These are phyloP conservation scores for Chaetodon trifascialis DNA, from an alignment of 2,113 vertebrate genomes.

Conservation along the genomic window DNA sequence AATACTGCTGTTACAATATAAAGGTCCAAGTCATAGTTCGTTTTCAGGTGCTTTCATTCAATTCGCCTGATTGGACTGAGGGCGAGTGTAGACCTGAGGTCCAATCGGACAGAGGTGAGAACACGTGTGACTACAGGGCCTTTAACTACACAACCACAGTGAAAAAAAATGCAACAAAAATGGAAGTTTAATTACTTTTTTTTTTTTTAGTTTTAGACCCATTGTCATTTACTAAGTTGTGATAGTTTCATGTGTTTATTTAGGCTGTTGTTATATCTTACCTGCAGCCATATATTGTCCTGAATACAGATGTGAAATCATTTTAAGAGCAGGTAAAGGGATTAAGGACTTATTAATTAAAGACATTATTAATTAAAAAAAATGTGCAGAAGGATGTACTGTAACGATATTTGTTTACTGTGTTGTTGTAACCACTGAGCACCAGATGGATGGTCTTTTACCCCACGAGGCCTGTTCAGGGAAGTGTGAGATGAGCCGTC, in stretches of 20 bases:
- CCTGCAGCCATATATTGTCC: not conserved
- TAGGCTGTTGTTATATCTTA: not conserved
- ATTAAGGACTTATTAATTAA: not conserved
- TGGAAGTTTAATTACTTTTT: not conserved
- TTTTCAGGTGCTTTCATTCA: constrained; percentile 9
- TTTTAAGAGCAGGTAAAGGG: not conserved
- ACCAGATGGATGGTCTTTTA: not conserved
- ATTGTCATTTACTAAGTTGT: not conserved
- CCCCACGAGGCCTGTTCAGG: not conserved
- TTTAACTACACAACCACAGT: not conserved
- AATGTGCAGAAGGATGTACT: constrained; percentile 10
- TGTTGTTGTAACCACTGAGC: constrained; percentile 12
- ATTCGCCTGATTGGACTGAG: constrained; percentile 1
- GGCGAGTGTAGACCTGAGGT: not conserved
- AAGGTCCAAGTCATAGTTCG: not conserved
- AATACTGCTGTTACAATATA: not conserved
- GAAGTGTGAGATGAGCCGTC: constrained; percentile 15
- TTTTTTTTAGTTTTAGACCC: not conserved
- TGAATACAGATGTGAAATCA: constrained; percentile 3
- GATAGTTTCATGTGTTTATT: constrained; percentile 2
- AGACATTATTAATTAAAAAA: not conserved
- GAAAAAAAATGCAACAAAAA: not conserved
- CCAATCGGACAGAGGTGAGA: not conserved
- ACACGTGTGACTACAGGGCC: not conserved
- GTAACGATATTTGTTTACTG: not conserved